Base-by-base conservation (phyloP, 2,888 invertebrate genomes). In the Athetis lepigone region DNA sequence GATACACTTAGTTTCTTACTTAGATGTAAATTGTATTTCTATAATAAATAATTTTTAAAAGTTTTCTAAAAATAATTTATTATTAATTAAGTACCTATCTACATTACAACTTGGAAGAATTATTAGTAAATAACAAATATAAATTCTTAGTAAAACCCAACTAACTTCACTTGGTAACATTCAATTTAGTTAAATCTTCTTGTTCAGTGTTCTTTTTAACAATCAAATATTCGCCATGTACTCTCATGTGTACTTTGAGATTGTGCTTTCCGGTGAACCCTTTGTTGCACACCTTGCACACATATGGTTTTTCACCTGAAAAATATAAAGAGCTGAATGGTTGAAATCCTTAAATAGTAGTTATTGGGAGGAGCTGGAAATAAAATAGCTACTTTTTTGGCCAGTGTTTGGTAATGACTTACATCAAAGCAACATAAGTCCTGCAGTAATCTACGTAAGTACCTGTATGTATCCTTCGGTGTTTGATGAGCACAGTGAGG, bases 1-100 rank as follows among this genome's bases (percentile, higher is more conserved):
- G 92, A 94, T 94, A 94, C 88, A 87, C 88, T 92, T 91, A 90
- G 87, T 92, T 92, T 92, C 91, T 89, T 90, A 91, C 85, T 85
- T 92, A 91, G 85, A 82, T 85, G 77, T 92, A 92, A 86, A 87
- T 83, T 85, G 88, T 89, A 90, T 88, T 89, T 89, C 86, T 85
- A 82, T 78, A 87, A 84, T 85, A 88, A 87, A 88, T 81, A 59
- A 82, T 80, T 85, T 84, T 83, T 77, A 81, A 80, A 70, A 77
- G 79, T 76, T 77, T 77, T 72, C 70, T 64, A 63, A 72, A 76
- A 63, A 58, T 66, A 70, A 27, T 81, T 81, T 81, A 79, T 77
- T 70, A 59, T 60, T 60, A 62, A 21, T 55, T 19, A 66, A 39
- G 36, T 18, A 57, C 39, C n/a, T 21, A 25, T 25, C n/a, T 21